Percentiles rank a stretch among this genome's conserved stretches.
Conservation (phyloP, 1,140 invertebrate genomes). For the Rhopalosiphum padi region DNA sequence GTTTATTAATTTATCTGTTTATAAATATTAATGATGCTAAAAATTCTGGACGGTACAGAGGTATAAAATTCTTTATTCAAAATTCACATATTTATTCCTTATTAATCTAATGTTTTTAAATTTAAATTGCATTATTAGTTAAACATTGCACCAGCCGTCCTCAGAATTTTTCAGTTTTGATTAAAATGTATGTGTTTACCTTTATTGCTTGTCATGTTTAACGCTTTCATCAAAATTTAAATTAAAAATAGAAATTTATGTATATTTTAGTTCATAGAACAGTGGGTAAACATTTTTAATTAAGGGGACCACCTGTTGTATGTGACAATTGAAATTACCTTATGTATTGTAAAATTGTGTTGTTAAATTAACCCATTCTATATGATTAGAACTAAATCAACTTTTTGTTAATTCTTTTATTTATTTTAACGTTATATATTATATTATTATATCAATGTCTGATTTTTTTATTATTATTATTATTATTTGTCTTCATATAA, state of each 20-base stretch:
- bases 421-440: conserved; percentile 31
- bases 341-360: background rate
- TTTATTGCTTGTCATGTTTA: background rate
- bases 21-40: background rate
- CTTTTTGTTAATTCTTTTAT: conserved; percentile 39
- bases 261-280: conserved; percentile 11
- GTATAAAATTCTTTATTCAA: background rate
- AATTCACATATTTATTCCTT: background rate
- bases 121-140: background rate
- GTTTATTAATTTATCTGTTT: background rate
- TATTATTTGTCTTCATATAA: conserved; percentile 16
- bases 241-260: background rate
- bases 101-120: background rate
- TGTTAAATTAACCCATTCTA: conserved; percentile 27
- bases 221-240: background rate
- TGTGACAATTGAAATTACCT: conserved; percentile 22
- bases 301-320: conserved; percentile 38
- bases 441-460: conserved; percentile 1
- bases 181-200: background rate
- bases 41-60: background rate
- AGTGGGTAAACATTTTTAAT: conserved; percentile 18
- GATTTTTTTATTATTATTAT: background rate
- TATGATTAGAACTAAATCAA: conserved; percentile 37
- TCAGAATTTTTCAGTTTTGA: conserved; percentile 4
- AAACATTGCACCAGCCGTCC: background rate